phyloP scores from a whole-genome alignment of 2,888 invertebrate species.

The Platycheirus rosarum region DNA sequence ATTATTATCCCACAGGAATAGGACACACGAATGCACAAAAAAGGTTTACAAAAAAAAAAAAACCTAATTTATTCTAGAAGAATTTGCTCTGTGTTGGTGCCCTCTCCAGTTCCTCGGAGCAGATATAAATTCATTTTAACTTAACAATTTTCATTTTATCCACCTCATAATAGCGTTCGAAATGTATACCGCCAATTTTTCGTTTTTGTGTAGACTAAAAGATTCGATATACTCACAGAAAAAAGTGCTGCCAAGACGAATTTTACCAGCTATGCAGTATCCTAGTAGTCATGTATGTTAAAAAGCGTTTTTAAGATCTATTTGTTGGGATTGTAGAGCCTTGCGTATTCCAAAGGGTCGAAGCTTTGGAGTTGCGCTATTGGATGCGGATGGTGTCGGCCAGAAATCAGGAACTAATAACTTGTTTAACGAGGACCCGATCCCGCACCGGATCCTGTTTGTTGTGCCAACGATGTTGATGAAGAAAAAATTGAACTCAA shows the following conservation, averaged over 20 bases:
- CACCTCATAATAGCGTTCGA: slow-evolving; percentile 62
- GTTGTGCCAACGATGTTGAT: no score
- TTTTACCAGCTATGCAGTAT: no score
- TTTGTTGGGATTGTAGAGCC: no score
- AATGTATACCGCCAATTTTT: slow-evolving; percentile 32
- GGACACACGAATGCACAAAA: slow-evolving; percentile 48
- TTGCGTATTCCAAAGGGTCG: no score
- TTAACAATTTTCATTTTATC: slow-evolving; percentile 71
- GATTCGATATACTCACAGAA: slow-evolving; percentile 23
- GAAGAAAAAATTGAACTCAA: no score
- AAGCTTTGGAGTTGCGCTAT: no score
- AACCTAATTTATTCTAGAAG: slow-evolving; percentile 67
- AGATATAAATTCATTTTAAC: slow-evolving; percentile 71
- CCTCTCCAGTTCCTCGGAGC: not conserved
- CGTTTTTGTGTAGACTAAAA: not conserved
- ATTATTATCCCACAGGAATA: slow-evolving; percentile 61
- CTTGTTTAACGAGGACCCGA: no score
- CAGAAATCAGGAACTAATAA: no score
- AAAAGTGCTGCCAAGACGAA: slow-evolving; percentile 2
- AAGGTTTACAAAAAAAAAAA: slow-evolving; percentile 41
- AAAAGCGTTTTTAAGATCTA: no score
- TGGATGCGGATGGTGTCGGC: no score
- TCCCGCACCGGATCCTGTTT: no score
- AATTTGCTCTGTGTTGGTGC: slow-evolving; percentile 36
- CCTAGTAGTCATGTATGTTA: no score